These are phyloP conservation scores for Epizoanthus rinbou DNA, from an alignment of 92 coral and sea anemone species.

Conservation along the genomic window DNA sequence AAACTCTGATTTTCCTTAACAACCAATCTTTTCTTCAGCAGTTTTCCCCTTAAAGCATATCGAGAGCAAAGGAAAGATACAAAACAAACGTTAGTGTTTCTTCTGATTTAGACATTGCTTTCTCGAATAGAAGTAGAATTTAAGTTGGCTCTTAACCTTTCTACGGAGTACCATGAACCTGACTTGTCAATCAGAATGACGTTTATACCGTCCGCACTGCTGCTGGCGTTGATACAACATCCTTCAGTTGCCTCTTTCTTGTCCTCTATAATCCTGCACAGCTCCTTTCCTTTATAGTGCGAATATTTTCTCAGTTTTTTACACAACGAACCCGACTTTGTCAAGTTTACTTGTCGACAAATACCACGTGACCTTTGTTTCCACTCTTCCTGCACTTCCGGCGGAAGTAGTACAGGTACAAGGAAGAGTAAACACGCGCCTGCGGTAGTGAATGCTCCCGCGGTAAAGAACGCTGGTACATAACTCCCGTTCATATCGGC, in stretches of 20 bases:
- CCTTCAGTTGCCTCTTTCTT: neutral
- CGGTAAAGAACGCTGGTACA: neutral
- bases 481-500: neutral
- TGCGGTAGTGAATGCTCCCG: neutral
- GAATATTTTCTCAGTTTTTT: neutral
- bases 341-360: neutral
- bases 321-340: neutral
- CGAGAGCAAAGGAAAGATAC: too few relatives aligned
- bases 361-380: neutral
- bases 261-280: neutral
- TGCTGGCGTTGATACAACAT: neutral
- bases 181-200: neutral
- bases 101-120: neutral
- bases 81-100: neutral
- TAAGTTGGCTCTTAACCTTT: neutral
- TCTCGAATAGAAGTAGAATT: neutral
- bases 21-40: too few relatives aligned
- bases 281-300: neutral
- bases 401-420: neutral
- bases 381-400: neutral
- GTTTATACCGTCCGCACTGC: neutral
- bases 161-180: neutral
- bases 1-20: too few relatives aligned
- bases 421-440: conserved; percentile 4
- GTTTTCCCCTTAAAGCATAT: too few relatives aligned